These are phyloP conservation scores for Montifringilla adamsi DNA, from an alignment of 2,113 vertebrate species.

Conservation along the genomic window DNA sequence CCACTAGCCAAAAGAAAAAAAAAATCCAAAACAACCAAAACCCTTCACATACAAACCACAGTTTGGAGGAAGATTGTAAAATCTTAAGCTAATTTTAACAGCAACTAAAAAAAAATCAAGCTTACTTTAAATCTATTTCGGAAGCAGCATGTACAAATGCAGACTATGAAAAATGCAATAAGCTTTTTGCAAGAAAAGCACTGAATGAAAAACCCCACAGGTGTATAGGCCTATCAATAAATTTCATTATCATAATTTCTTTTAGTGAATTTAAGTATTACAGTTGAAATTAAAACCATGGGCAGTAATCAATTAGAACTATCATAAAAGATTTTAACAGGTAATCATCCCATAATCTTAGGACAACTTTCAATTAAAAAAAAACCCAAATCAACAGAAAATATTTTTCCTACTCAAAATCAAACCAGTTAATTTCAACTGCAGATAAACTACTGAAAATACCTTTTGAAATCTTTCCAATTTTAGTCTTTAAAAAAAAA, in stretches of 20 bases:
- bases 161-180: not conserved
- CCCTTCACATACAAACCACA: not conserved
- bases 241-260: not conserved
- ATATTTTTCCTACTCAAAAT: not conserved
- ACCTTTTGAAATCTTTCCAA: slow-evolving; percentile 40
- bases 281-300: not conserved
- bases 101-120: not conserved
- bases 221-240: not conserved
- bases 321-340: not conserved
- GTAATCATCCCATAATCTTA: not conserved
- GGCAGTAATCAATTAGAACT: not conserved
- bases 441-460: slow-evolving; percentile 9
- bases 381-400: not conserved
- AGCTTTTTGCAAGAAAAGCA: not conserved
- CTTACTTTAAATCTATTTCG: not conserved
- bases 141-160: not conserved
- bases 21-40: not conserved
- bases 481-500: not conserved
- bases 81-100: not conserved
- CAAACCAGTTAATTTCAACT: not conserved
- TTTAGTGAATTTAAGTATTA: not conserved
- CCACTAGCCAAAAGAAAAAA: not conserved
- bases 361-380: not conserved
- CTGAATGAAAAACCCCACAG: not conserved
- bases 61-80: not conserved